Base-by-base conservation (phyloP, 2,113 vertebrate genomes). In the Ellobius talpinus region DNA sequence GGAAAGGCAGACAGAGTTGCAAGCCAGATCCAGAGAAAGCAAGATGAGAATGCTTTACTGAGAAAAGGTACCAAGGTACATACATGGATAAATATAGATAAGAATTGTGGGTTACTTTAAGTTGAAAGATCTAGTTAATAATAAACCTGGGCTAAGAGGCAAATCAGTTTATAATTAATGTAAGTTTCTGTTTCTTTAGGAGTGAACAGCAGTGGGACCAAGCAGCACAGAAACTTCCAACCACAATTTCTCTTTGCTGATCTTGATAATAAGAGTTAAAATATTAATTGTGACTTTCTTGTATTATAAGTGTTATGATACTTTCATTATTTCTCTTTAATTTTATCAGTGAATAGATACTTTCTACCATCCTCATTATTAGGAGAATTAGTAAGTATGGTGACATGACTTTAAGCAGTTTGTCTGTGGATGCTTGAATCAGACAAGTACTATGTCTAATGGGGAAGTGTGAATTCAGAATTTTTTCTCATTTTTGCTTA, bases 251-350 rank as follows among this genome's bases (percentile, higher is more conserved):
- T 10, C 17, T 3, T 7, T 9, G 45, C 14, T 91, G 45, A 89
- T 70, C 55, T 84, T 81, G 81, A 52, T 82, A 94, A 47, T 31
- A 87, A 82, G 10, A 90, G 8, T 4, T 50, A 73, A 79, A 94
- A 68, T 47, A 47, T 47, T 47, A 5, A 66, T 45, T 42, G 26
- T 89, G 3, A 87, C 58, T 93, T 87, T 79, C 16, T 24, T 79
- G 1, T 90, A 5, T 87, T 55, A 1, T 31, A 68, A 16, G 5
- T 66, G 85, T 86, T 84, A 10, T 86, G 5, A 33, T 55, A 89
- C 87, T 95, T 63, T 9, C 31, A 88, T 72, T 17, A 47, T 50
- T 58, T 93, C 4, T 39, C 65, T 90, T 94, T 89, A 68, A 89
- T 33, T 88, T 91, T 85, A 2, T 19, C 13, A n/a, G 8, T 72